Conservation (phyloP, 1,140 invertebrate genomes). For the Trichomalopsis sarcophagae region DNA sequence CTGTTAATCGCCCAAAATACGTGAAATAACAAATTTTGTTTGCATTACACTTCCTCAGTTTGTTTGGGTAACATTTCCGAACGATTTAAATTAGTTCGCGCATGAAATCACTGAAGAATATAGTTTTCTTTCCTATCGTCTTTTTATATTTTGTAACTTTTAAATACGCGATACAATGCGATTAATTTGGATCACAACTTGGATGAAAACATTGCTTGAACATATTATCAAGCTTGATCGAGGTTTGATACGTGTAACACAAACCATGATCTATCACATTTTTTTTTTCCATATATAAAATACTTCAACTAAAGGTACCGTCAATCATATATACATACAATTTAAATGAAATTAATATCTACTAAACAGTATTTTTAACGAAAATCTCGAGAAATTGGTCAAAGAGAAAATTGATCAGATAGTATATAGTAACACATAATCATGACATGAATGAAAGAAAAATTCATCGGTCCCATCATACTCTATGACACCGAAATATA, state of each 20-base stretch:
- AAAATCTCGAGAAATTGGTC: not conserved
- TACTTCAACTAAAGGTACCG: not conserved
- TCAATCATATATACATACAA: not conserved
- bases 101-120: no score
- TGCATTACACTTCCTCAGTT: no score
- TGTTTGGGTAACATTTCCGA: no score
- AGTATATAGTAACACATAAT: not conserved
- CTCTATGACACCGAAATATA: slow-evolving; percentile 22
- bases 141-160: not conserved
- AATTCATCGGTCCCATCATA: slow-evolving; percentile 1
- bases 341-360: not conserved
- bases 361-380: not conserved
- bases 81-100: no score
- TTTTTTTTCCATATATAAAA: not conserved
- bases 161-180: no score
- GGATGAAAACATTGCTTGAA: not conserved
- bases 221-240: slow-evolving; percentile 31
- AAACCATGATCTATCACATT: not conserved
- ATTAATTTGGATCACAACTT: slow-evolving; percentile 1
- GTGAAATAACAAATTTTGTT: no score
- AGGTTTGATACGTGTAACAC: slow-evolving; percentile 11
- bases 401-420: not conserved
- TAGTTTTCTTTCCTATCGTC: not conserved
- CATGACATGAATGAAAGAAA: not conserved
- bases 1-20: no score